Percentiles rank a stretch among this genome's conserved stretches.
Evolutionary conservation across 2,113 vertebrate species (phyloP).

Genomic region (Anguilla rostrata): DNA sequence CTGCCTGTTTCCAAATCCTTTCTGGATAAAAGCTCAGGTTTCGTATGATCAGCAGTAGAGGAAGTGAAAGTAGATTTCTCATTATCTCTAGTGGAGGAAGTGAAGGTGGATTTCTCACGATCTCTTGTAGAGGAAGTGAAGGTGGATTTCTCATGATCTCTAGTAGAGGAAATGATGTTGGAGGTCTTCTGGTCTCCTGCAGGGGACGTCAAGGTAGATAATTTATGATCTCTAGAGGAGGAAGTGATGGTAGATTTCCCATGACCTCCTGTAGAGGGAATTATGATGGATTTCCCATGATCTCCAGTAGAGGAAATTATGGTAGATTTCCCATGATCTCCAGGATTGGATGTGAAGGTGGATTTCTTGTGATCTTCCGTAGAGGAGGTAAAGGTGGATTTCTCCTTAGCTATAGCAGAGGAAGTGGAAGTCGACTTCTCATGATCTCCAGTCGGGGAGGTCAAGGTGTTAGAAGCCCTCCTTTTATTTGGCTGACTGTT

Average conservation of each 20-base stretch:
- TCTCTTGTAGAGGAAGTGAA: not conserved
- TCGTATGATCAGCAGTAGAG: not conserved
- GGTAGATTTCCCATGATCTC: not conserved
- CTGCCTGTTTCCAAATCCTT: not conserved
- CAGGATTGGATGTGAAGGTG: not conserved
- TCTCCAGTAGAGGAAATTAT: not conserved
- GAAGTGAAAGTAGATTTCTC: not conserved
- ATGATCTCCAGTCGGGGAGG: too few relatives aligned
- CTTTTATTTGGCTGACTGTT: slow-evolving; percentile 23
- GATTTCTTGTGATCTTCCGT: slow-evolving; percentile 9
- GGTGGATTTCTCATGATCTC: not conserved
- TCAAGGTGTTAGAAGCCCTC: slow-evolving; percentile 29
- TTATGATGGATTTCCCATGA: slow-evolving; percentile 3
- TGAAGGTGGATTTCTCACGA: slow-evolving; percentile 3
- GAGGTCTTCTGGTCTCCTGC: slow-evolving; percentile 12
- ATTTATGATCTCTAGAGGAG: too few relatives aligned
- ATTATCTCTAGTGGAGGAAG: not conserved
- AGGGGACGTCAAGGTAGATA: not conserved
- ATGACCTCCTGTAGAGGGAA: too few relatives aligned
- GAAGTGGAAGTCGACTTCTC: not conserved
- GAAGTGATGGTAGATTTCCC: not conserved
- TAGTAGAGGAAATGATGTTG: not conserved
- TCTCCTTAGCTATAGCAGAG: not conserved
- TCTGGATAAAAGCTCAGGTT: not conserved
- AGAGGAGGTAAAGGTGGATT: not conserved